Evolutionary conservation across 1,140 invertebrate genomes (phyloP), one percentile per base, ranked within the genome.

Genomic region (Akabosia matsudoensis): DNA sequence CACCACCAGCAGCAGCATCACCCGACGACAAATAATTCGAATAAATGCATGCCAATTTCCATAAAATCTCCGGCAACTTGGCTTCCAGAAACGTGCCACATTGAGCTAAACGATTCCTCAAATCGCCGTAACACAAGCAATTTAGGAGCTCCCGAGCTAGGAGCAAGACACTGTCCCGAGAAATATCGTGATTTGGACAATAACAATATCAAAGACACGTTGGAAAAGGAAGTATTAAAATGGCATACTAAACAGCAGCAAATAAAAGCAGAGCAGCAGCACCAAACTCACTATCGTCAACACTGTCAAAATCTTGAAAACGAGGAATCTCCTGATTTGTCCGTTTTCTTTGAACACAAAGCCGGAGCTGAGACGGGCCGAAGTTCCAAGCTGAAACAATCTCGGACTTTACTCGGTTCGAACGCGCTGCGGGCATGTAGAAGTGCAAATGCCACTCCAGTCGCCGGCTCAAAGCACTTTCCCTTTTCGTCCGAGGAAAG

Each of bases 51-150:
- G 61, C 61, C 61, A 67, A 67, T 67, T 67, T 67, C 61, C 61
- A 67, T 67, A 67, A 67, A 67, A 67, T 67, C 61, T 31, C 61
- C 61, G 28, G 31, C 31, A 67, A 67, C 26, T 61, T 81, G 78
- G 76, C 70, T 78, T 14, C 78, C 78, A 13, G 80, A 81, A 72
- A 80, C 79, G 22, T 80, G 77, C 64, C 79, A 78, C 54, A 81
- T 79, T 64, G 80, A 81, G 54, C 77, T 75, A 34, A 81, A 78
- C 73, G 61, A 22, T 13, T 81, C 80, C 22, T 81, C 80, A 10
- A 81, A 81, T 33, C 77, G 78, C 67, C 78, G 80, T 14, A 81
- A 81, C 70, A 81, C 80, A 22, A 81, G 79, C 64, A 80, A 77
- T 24, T 30, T 80, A 1, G 75, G 31, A 56, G 71, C 45, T 13